Conservation (phyloP, 2,888 invertebrate genomes). For the Loripinus fragilis region DNA sequence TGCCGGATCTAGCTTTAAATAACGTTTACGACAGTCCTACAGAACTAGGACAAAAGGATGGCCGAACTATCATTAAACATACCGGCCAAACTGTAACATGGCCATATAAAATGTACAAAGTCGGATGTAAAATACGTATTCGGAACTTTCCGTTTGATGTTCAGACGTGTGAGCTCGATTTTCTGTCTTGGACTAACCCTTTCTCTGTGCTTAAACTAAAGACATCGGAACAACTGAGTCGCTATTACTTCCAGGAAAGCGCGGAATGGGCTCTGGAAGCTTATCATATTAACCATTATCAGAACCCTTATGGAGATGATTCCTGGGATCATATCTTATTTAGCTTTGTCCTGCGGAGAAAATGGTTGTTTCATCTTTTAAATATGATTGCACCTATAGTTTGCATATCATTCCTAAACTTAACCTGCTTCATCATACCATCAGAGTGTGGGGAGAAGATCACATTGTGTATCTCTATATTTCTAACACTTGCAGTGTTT, state of each 20-base stretch:
- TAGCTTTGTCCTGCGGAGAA: conserved; percentile 38
- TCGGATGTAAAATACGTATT: conserved; percentile 41
- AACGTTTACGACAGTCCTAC: conserved; percentile 36
- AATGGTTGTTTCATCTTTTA: conserved; percentile 55
- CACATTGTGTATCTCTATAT: conserved; percentile 61
- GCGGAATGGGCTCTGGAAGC: conserved; percentile 37
- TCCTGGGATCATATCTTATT: conserved; percentile 34
- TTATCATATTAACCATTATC: neutral
- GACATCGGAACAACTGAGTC: neutral
- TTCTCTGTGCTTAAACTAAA: conserved; percentile 18
- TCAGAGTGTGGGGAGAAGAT: conserved; percentile 60
- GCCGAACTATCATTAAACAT: conserved; percentile 27
- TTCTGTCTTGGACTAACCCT: conserved; percentile 41
- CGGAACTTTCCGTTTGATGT: conserved; percentile 59
- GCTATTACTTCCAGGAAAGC: conserved; percentile 15
- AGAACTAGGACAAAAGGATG: conserved; percentile 39
- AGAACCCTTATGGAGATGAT: conserved; percentile 10
- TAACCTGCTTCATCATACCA: conserved; percentile 58
- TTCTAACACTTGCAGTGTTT: conserved; percentile 64
- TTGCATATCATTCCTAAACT: conserved; percentile 54
- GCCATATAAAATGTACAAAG: conserved; percentile 39
- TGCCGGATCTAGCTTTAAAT: conserved; percentile 50
- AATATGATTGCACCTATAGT: conserved; percentile 59
- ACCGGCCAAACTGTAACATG: conserved; percentile 40
- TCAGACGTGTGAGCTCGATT: conserved; percentile 52